Evolutionary conservation across 2,888 invertebrate genomes (phyloP).

Genomic region (Rhingia campestris): DNA sequence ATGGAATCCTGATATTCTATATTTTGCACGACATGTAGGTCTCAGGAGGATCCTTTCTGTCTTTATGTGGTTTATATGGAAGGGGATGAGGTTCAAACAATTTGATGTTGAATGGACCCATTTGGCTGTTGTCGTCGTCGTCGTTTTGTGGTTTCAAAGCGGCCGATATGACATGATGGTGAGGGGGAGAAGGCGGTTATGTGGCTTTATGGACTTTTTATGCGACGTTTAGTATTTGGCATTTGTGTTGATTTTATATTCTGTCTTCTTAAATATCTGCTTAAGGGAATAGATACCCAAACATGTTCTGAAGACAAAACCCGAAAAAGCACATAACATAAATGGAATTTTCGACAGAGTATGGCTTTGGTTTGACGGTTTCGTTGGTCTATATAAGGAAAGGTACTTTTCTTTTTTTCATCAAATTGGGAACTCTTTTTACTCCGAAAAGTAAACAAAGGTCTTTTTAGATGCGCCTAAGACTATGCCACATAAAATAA

Average conservation of each 20-base stretch:
- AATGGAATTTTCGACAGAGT: too few species aligned
- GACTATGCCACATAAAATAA: too few species aligned
- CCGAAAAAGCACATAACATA: too few species aligned
- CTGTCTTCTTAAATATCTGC: slow-evolving; percentile 15
- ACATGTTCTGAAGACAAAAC: too few species aligned
- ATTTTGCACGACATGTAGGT: not conserved
- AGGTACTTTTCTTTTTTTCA: too few species aligned
- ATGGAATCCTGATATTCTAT: slow-evolving; percentile 20
- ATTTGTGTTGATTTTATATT: slow-evolving; percentile 46
- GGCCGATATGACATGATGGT: not conserved
- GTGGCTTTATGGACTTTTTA: slow-evolving; percentile 43
- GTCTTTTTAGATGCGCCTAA: too few species aligned
- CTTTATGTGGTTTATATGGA: too few species aligned
- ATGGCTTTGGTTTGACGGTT: too few species aligned
- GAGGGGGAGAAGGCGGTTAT: not conserved
- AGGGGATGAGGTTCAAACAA: not conserved
- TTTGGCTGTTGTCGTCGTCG: slow-evolving; percentile 17
- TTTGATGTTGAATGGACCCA: slow-evolving; percentile 31
- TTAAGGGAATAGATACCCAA: not conserved
- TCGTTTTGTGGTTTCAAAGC: slow-evolving; percentile 7
- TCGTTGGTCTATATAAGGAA: too few species aligned
- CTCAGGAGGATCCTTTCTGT: not conserved
- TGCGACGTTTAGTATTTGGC: slow-evolving; percentile 48
- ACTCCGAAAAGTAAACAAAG: too few species aligned
- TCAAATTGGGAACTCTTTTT: too few species aligned